Conservation (phyloP, 1,140 invertebrate species). For the Atta colombica region DNA sequence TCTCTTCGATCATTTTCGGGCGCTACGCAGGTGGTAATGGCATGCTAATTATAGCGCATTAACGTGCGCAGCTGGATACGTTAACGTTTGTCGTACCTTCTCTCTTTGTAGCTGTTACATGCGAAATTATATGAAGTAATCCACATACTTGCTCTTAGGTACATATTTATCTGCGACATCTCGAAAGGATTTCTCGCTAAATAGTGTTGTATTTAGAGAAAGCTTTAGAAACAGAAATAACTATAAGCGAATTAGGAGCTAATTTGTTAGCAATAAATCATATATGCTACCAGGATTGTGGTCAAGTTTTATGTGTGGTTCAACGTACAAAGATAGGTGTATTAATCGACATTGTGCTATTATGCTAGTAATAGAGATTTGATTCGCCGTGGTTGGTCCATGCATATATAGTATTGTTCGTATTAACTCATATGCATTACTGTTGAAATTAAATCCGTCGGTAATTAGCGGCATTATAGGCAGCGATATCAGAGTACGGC, state of each 20-base stretch:
- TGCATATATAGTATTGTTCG: neutral
- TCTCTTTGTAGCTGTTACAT: neutral
- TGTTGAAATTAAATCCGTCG: slow-evolving; percentile 52
- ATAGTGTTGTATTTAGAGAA: slow-evolving; percentile 10
- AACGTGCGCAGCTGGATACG: slow-evolving; percentile 42
- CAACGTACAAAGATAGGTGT: neutral
- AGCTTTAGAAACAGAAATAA: slow-evolving; percentile 17
- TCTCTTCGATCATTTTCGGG: slow-evolving; percentile 54
- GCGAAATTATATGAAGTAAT: slow-evolving; percentile 5
- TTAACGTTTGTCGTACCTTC: slow-evolving; percentile 32
- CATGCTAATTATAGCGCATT: slow-evolving; percentile 66
- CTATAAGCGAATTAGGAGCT: slow-evolving; percentile 40
- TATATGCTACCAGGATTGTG: neutral
- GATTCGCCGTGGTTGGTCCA: neutral
- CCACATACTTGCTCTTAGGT: neutral
- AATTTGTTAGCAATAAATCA: neutral
- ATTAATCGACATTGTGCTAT: slow-evolving; percentile 12
- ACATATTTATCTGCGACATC: neutral
- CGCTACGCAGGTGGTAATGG: slow-evolving; percentile 67
- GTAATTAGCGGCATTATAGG: slow-evolving; percentile 44
- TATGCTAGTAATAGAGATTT: slow-evolving; percentile 33
- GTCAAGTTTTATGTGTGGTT: slow-evolving; percentile 10
- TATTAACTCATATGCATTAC: slow-evolving; percentile 43
- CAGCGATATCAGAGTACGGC: slow-evolving; percentile 7
- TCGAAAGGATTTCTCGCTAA: slow-evolving; percentile 8